Conservation (phyloP, 2,888 invertebrate species). For the Pammene aurita region DNA sequence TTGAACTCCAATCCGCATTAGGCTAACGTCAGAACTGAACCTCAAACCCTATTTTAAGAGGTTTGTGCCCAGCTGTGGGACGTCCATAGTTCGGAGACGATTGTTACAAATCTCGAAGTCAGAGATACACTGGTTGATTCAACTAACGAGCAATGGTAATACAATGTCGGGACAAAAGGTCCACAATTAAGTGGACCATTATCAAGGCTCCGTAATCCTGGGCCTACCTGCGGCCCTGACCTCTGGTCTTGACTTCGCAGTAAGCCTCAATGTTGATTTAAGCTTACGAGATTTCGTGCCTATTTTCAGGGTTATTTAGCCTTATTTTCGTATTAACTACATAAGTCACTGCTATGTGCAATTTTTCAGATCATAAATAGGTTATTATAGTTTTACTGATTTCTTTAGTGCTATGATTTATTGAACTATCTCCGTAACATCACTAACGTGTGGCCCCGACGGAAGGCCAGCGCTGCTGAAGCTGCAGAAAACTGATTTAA, state of each 20-base stretch:
- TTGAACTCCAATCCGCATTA: too few relatives aligned
- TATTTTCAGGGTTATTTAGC: background rate
- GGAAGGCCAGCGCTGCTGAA: too few relatives aligned
- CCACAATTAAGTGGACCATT: slow-evolving; percentile 68
- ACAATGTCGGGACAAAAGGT: slow-evolving; percentile 49
- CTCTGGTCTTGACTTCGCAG: slow-evolving; percentile 51
- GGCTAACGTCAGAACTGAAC: too few relatives aligned
- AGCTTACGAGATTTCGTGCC: background rate
- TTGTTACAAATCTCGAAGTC: background rate
- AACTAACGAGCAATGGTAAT: background rate
- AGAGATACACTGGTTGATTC: background rate
- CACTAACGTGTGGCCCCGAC: too few relatives aligned
- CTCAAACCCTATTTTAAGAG: too few relatives aligned
- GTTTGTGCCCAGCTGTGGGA: too few relatives aligned
- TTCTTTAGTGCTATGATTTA: too few relatives aligned
- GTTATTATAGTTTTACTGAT: too few relatives aligned
- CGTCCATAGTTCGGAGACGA: too few relatives aligned
- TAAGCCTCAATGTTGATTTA: background rate
- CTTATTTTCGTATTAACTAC: background rate
- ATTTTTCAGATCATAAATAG: background rate
- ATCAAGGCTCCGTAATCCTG: slow-evolving; percentile 67
- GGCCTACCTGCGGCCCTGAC: slow-evolving; percentile 60
- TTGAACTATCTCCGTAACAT: too few relatives aligned
- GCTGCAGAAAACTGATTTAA: too few relatives aligned
- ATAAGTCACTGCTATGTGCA: background rate